phyloP scores from a whole-genome alignment of 2,888 invertebrate species.

The Drosophila recens region DNA sequence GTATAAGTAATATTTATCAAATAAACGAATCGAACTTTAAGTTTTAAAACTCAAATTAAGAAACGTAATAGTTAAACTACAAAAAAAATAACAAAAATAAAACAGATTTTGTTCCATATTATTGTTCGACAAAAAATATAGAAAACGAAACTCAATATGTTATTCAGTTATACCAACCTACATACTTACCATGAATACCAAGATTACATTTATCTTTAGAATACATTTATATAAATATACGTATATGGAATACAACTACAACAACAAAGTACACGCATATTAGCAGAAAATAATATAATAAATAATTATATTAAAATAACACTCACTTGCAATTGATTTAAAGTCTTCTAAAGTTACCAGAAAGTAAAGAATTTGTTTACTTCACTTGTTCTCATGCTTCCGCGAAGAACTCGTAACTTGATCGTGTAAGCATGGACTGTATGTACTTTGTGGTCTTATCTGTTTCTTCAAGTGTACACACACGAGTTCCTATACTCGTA shows the following conservation, averaged over 20 bases:
- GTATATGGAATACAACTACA: slow-evolving; percentile 50
- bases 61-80: slow-evolving; percentile 16
- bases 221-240: slow-evolving; percentile 57
- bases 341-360: not conserved
- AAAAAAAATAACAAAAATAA: slow-evolving; percentile 9
- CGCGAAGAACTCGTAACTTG: not conserved
- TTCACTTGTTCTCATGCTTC: not conserved
- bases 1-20: slow-evolving; percentile 64
- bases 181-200: slow-evolving; percentile 34
- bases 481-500: not conserved
- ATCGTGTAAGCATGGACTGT: not conserved
- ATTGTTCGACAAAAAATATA: slow-evolving; percentile 48
- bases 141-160: slow-evolving; percentile 41
- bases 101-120: slow-evolving; percentile 61
- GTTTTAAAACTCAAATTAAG: slow-evolving; percentile 68
- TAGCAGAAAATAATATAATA: slow-evolving; percentile 73
- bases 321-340: not conserved
- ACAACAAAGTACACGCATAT: slow-evolving; percentile 74
- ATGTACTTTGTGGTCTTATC: not conserved
- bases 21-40: slow-evolving; percentile 66
- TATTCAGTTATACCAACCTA: slow-evolving; percentile 59
- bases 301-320: slow-evolving; percentile 50
- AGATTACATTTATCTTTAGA: slow-evolving; percentile 36
- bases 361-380: not conserved
- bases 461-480: slow-evolving; percentile 19